A percentile compares a stretch with the other conserved stretches of the same genome.
Conservation (phyloP, 2,113 vertebrate species). For the Zonotrichia leucophrys region DNA sequence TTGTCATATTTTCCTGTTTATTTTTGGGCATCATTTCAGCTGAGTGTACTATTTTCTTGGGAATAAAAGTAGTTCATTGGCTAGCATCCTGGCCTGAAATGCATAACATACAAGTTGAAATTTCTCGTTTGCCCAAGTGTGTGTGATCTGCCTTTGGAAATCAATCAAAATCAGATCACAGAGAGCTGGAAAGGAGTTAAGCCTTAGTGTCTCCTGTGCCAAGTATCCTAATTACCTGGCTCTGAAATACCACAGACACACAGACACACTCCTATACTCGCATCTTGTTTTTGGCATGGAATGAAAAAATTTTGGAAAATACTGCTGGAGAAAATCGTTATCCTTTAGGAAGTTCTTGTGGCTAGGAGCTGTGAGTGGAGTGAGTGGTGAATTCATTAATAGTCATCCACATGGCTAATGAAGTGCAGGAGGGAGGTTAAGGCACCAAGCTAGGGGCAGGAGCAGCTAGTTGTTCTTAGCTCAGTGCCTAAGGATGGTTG, state of each 20-base stretch:
- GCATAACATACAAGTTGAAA: not conserved
- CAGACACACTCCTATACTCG: not conserved
- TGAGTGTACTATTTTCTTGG: not conserved
- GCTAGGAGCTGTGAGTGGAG: not conserved
- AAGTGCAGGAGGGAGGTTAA: not conserved
- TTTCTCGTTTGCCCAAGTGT: not conserved
- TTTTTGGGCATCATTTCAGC: not conserved
- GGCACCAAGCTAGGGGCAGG: not conserved
- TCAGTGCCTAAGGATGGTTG: not conserved
- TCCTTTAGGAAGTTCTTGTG: not conserved
- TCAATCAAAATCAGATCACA: slow-evolving; percentile 37
- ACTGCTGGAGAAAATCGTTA: not conserved
- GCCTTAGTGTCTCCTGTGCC: not conserved
- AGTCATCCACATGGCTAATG: not conserved
- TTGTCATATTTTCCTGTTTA: not conserved
- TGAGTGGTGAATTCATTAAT: not conserved
- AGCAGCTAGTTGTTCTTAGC: not conserved
- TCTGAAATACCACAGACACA: not conserved
- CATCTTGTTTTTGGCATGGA: fast-evolving
- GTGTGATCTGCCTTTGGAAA: slow-evolving; percentile 46
- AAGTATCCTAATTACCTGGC: slow-evolving; percentile 46
- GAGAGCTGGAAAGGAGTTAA: slow-evolving; percentile 16
- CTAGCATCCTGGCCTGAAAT: not conserved
- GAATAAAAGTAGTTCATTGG: not conserved
- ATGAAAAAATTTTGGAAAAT: not conserved